Conservation (phyloP, 2,797 vertebrate species). For the Phoxinus dragarum region DNA sequence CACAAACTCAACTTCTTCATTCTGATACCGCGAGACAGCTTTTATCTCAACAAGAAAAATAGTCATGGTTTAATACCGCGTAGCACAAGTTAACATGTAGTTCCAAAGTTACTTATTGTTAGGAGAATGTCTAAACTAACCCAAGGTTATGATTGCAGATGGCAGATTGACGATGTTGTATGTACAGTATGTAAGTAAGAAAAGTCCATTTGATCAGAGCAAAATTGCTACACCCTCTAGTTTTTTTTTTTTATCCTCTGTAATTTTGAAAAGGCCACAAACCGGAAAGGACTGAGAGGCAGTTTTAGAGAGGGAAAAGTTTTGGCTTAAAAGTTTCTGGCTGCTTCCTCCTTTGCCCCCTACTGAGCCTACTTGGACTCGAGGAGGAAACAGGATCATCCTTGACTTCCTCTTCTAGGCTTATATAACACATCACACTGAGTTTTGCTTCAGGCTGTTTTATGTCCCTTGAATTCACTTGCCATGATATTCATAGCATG, state of each 20-base stretch:
- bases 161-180: background rate
- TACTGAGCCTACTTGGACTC: conserved; percentile 36
- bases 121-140: background rate
- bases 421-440: conserved; percentile 46
- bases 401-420: conserved; percentile 48
- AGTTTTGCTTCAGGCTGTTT: conserved; percentile 50
- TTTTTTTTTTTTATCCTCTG: background rate
- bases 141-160: background rate
- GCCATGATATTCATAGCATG: conserved; percentile 34
- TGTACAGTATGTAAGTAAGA: background rate
- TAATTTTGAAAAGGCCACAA: conserved; percentile 41
- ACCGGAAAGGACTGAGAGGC: conserved; percentile 17
- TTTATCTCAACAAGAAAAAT: no score
- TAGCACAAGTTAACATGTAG: background rate
- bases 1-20: no score
- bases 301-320: conserved; percentile 38
- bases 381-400: conserved; percentile 53
- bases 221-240: background rate
- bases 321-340: conserved; percentile 54
- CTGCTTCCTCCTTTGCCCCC: conserved; percentile 25
- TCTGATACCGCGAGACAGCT: no score
- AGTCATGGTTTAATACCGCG: background rate
- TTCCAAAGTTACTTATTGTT: background rate
- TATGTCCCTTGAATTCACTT: conserved; percentile 31
- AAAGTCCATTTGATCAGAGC: no score